Base-by-base conservation (phyloP, 2,797 vertebrate species). In the Squalus acanthias region DNA sequence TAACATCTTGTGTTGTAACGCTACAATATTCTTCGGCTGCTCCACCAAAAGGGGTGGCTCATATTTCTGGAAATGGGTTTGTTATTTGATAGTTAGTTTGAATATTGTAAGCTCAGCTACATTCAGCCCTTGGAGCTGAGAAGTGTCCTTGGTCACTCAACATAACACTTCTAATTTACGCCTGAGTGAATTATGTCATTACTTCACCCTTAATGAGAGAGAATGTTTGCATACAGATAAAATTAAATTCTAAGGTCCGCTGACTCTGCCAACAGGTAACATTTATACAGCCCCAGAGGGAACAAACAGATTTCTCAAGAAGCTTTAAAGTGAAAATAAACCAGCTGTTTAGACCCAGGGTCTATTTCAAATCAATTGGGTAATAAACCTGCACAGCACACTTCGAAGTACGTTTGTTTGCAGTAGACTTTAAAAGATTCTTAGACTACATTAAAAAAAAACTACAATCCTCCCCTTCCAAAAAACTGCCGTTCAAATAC, bases 201-300 rank as follows among this genome's bases (percentile, higher is more conserved):
- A 98, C 98, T 98, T 98, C 97, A 98, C 98, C 97, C 98, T 98
- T 99, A 99, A 99, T 98, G 98, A 99, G 98, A 97, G 97, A 98
- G 98, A 99, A 98, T 98, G 98, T 99, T 99, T 98, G 98, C 98
- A 98, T 98, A 98, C 98, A 99, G 98, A 99, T 98, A 98, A 99
- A 99, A 99, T 99, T 99, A 99, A 99, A 99, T 98, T 98, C 98
- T 98, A 99, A 98, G 98, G 98, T 98, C 98, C 98, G 97, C 97
- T 98, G 98, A 98, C 98, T 99, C 98, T 98, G 97, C 98, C 98
- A 99, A 99, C 98, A 99, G 98, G 98, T 99, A 98, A 98, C 98
- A 98, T 98, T 98, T 98, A 97, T 97, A 97, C 96, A 98, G 97
- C 98, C 97, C 97, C 97, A 97, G 97, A 97, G 97, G 97, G 97